phyloP scores from a whole-genome alignment of 2,113 vertebrate species.

The Plestiodon gilberti region DNA sequence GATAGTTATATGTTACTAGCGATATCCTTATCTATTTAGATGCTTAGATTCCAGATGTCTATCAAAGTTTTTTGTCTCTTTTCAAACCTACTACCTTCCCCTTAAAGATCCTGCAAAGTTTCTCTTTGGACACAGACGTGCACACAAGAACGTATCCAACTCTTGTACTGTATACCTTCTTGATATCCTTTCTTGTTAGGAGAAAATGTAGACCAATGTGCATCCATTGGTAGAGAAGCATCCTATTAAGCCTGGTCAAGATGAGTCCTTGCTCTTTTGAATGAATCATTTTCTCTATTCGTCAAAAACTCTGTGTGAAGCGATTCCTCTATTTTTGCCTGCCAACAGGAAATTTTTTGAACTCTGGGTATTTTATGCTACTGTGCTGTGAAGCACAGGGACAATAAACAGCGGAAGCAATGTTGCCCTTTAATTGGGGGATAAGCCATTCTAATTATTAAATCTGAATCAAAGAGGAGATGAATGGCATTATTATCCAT shows the following conservation, averaged over 20 bases:
- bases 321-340: conserved; percentile 32
- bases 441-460: conserved; percentile 59
- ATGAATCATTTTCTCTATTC: conserved; percentile 1
- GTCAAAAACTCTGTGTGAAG: conserved; percentile 51
- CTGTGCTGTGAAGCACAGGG: conserved; percentile 42
- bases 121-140: too few species aligned
- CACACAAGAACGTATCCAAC: too few species aligned
- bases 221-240: not conserved
- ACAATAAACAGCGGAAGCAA: conserved; percentile 55
- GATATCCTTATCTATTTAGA: too few species aligned
- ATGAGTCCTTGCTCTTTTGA: conserved; percentile 24
- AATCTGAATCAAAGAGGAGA: conserved; percentile 60
- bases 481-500: conserved; percentile 69
- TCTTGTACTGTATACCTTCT: not conserved
- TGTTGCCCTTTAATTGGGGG: conserved; percentile 56
- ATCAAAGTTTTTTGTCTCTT: too few species aligned
- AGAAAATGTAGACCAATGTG: conserved; percentile 12
- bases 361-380: conserved; percentile 35
- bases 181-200: not conserved
- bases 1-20: too few species aligned
- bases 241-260: not conserved
- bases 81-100: too few species aligned
- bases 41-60: too few species aligned
- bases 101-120: too few species aligned
- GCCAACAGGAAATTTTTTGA: conserved; percentile 28